phyloP scores from a whole-genome alignment of 2,797 vertebrate genomes.

The Ctenopoma kingsleyae region DNA sequence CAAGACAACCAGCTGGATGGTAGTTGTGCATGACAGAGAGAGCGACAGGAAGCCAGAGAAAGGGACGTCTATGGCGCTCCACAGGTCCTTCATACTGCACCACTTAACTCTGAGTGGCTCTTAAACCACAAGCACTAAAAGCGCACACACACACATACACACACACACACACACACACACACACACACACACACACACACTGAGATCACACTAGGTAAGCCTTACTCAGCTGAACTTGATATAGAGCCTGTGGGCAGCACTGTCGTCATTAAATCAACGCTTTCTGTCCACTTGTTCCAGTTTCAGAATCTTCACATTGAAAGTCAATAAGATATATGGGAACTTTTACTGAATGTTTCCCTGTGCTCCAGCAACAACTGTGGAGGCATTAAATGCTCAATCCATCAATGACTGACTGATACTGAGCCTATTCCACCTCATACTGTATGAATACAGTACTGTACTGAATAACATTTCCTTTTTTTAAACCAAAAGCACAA shows the following conservation, averaged over 20 bases:
- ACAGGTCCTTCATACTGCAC: slow-evolving; percentile 35
- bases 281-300: slow-evolving; percentile 25
- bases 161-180: too few relatives aligned
- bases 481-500: too few relatives aligned
- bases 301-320: slow-evolving; percentile 25
- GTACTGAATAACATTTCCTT: too few relatives aligned
- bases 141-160: slow-evolving; percentile 15
- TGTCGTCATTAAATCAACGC: slow-evolving; percentile 33
- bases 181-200: slow-evolving; percentile 19
- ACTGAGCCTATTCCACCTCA: neutral
- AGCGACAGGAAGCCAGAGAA: slow-evolving; percentile 7
- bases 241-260: slow-evolving; percentile 31
- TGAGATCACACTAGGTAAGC: slow-evolving; percentile 19
- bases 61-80: slow-evolving; percentile 16
- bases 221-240: slow-evolving; percentile 40
- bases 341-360: slow-evolving; percentile 8
- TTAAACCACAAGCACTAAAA: slow-evolving; percentile 53
- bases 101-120: slow-evolving; percentile 56
- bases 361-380: slow-evolving; percentile 6
- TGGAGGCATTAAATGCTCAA: neutral
- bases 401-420: neutral
- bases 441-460: too few relatives aligned
- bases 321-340: slow-evolving; percentile 12
- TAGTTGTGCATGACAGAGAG: neutral
- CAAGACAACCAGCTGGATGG: slow-evolving; percentile 10